Base-by-base conservation (phyloP, 2,797 vertebrate species). In the Enoplosus armatus region DNA sequence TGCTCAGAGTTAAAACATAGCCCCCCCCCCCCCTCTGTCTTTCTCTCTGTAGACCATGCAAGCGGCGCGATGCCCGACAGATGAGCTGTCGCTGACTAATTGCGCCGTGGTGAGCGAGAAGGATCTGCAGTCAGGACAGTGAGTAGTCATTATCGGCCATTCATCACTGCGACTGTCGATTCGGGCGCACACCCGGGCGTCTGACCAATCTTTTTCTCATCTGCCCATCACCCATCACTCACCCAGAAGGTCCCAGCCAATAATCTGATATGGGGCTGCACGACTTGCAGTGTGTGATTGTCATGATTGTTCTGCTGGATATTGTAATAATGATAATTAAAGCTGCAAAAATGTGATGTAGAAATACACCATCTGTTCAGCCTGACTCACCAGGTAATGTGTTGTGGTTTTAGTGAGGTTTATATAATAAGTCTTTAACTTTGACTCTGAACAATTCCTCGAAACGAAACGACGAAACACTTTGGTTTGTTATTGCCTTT, bases 101-200 rank as follows among this genome's bases (percentile, higher is more conserved):
- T 99, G 98, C 54, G 98, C 97, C 3, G 98, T 99, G 90, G 96
- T 98, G 85, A 98, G 93, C 12, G 98, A 99, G 92, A 98, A 98
- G 91, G 98, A 99, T 82, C 97, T 98, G 92, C 97, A 96, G 74
- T 96, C 97, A 72, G 97, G 97, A 92, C 96, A 97, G 98, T 99
- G 94, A 98, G 98, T 99, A 74, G 24, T 59, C 75, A 15, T 11
- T 60, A 53, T 63, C 20, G 0, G 56, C 48, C 8, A 0, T 35
- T 75, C 79, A 50, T 72, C 14, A 0, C 11, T 22, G 0, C 31
- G 2, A 61, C 24, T 20, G 47, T 81, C 75, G 43, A n/a, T 27
- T 14, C 18, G 12, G 55, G 24, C 48, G 8, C 16, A 22, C 18
- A 10, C 1, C 45, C 6, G 0, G 31, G 15, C 55, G 16, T 50